Base-by-base conservation (phyloP, 2,797 vertebrate genomes). In the Siniperca obscura region DNA sequence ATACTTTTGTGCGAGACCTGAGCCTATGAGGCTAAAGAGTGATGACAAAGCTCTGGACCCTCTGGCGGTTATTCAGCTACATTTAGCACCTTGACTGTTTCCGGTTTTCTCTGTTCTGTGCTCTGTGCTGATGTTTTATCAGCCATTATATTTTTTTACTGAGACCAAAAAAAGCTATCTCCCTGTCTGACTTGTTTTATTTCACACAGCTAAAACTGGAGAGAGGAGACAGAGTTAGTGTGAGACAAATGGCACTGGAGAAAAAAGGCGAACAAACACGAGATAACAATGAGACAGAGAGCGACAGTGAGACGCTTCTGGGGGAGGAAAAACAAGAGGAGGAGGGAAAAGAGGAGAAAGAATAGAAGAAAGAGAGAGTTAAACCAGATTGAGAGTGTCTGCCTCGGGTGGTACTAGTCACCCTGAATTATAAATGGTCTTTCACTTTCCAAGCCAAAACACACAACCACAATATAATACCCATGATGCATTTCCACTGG, bases 361-460 rank as follows among this genome's bases (percentile, higher is more conserved):
- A 88, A 87, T 55, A 78, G 73, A 88, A 85, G 73, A 74, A 82
- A 84, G 68, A 78, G 84, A 67, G 90, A 91, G 84, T 86, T 90
- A 91, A 90, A 67, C 82, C 90, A 93, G 89, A 91, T 87, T 88
- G 92, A 91, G 90, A 90, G 80, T 90, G 87, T 90, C 90, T 87
- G 88, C 90, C 90, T 90, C 70, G 78, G 91, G 91, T 93, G 82
- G 85, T 89, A 91, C 90, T 89, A 91, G 92, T 94, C 92, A 91
- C 86, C 90, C 92, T 92, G 90, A 93, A 94, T 94, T 93, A 93
- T 93, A 94, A 93, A 93, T 93, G 92, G 86, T 93, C 86, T 93
- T 89, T 91, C 89, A 90, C 90, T 92, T 94, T 91, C 86, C 86
- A 79, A 91, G 90, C 88, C 88, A 92, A 93, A 94, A 92, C 90